Base-by-base conservation (phyloP, 2,888 invertebrate genomes). In the Tachina grossa region DNA sequence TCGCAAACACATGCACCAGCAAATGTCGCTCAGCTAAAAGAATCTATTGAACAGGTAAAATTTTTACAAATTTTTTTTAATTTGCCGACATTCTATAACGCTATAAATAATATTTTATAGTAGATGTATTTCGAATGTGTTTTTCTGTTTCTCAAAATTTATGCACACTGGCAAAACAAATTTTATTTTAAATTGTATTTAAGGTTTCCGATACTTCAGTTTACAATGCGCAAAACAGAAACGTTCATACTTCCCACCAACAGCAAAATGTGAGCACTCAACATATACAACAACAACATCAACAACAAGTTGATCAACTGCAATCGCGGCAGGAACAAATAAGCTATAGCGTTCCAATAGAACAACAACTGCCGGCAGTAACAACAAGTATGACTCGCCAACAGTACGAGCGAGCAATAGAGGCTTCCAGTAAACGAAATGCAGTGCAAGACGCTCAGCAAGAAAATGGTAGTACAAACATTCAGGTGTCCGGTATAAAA, bases 401-500 rank as follows among this genome's bases (percentile, higher is more conserved):
- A 72, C 86, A 83, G 49, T 83, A 84, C 55, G 86, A 86, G 31
- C 68, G 77, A 53, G 83, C 88, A 72, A 51, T 88, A 57, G 88
- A 88, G 71, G 88, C 87, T 81, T 79, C 85, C 6, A 22, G 71
- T 9, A 84, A 83, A 78, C 74, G 63, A 13, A 68, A 77, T 51
- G 43, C 57, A 22, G 59, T 74, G 61, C 47, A 88, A 76, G 72
- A 87, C 22, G 59, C 85, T 43, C 81, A 87, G 41, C 79, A 78
- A 31, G 16, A 63, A 78, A 72, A 57, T 57, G 43, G 39, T 43
- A 68, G 51, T 61, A 66, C 74, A 41, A 49, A 76, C 45, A 79
- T 84, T 22, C 16, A 87, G 41, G 87, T 92, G 4, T 84, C 86
- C 19, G 90, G 91, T 53, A 88, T 92, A 39, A 90, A 90, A 47